phyloP scores from a whole-genome alignment of 2,888 invertebrate species.

The Exephanes ischioxanthus region DNA sequence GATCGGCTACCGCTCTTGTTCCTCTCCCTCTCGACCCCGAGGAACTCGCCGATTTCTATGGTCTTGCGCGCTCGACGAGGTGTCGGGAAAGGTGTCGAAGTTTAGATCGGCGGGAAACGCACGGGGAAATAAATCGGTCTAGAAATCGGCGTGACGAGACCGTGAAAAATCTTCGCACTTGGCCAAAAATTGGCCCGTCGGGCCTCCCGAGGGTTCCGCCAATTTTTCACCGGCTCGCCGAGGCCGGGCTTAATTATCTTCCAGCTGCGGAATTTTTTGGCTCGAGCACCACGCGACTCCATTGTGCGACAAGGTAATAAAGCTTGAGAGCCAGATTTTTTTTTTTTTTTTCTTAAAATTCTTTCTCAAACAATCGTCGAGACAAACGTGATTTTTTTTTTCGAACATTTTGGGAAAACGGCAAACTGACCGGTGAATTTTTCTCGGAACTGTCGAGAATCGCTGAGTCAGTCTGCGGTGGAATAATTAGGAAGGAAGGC shows the following conservation, averaged over 20 bases:
- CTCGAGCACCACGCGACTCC: slow-evolving; percentile 54
- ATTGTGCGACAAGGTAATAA: slow-evolving; percentile 52
- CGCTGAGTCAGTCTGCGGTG: too few species aligned
- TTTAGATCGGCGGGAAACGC: slow-evolving; percentile 55
- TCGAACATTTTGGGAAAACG: too few species aligned
- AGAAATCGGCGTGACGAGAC: slow-evolving; percentile 74
- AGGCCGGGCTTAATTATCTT: slow-evolving; percentile 61
- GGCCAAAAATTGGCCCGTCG: slow-evolving; percentile 55
- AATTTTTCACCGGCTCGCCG: slow-evolving; percentile 37
- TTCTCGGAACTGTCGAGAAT: too few species aligned
- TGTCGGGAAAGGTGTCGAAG: slow-evolving; percentile 42
- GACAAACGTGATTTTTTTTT: not conserved
- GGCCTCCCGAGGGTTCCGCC: slow-evolving; percentile 50
- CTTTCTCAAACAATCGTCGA: slow-evolving; percentile 17
- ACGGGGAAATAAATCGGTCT: slow-evolving; percentile 37
- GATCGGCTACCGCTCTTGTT: too few species aligned
- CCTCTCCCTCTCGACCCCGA: not conserved
- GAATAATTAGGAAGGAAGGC: too few species aligned
- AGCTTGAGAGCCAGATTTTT: slow-evolving; percentile 49
- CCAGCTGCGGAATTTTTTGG: slow-evolving; percentile 22
- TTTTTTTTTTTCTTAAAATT: slow-evolving; percentile 15
- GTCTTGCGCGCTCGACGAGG: slow-evolving; percentile 28
- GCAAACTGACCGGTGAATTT: too few species aligned
- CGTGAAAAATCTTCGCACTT: slow-evolving; percentile 82
- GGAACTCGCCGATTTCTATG: slow-evolving; percentile 35